phyloP scores from a whole-genome alignment of 2,797 vertebrate genomes.

The Triplophysa yarkandensis region DNA sequence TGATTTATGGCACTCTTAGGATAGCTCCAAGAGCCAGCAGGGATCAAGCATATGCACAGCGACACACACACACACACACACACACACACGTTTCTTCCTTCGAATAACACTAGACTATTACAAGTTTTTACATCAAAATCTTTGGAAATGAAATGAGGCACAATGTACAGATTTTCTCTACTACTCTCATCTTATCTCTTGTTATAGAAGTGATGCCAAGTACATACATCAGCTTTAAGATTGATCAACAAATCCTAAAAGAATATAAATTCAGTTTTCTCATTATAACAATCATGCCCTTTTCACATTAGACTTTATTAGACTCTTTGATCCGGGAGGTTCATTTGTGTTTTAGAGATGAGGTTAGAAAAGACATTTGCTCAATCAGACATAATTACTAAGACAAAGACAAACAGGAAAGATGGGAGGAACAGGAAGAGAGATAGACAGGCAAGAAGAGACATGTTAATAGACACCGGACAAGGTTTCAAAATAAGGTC shows the following conservation, averaged over 20 bases:
- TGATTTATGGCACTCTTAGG: constrained; percentile 31
- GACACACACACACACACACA: background rate
- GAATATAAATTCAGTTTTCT: background rate
- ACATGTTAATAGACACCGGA: background rate
- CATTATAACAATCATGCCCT: too few relatives aligned
- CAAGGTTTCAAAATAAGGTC: constrained; percentile 4
- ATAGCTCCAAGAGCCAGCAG: constrained; percentile 12
- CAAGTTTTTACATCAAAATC: background rate
- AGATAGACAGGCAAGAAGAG: background rate
- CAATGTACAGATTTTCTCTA: background rate
- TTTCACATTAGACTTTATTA: background rate
- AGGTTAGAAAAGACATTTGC: constrained; percentile 9
- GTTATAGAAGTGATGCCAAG: background rate
- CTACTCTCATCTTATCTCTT: constrained; percentile 8
- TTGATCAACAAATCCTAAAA: background rate
- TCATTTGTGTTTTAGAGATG: constrained; percentile 1
- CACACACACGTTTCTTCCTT: background rate
- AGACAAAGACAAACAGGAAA: background rate
- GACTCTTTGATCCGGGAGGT: background rate
- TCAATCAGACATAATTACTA: constrained; percentile 11
- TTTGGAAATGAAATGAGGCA: background rate
- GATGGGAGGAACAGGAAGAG: background rate
- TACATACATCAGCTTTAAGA: too few relatives aligned
- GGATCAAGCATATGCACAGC: constrained; percentile 28
- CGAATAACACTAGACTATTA: background rate